Evolutionary conservation across 2,113 vertebrate genomes (phyloP).

Genomic region (Tautogolabrus adspersus): DNA sequence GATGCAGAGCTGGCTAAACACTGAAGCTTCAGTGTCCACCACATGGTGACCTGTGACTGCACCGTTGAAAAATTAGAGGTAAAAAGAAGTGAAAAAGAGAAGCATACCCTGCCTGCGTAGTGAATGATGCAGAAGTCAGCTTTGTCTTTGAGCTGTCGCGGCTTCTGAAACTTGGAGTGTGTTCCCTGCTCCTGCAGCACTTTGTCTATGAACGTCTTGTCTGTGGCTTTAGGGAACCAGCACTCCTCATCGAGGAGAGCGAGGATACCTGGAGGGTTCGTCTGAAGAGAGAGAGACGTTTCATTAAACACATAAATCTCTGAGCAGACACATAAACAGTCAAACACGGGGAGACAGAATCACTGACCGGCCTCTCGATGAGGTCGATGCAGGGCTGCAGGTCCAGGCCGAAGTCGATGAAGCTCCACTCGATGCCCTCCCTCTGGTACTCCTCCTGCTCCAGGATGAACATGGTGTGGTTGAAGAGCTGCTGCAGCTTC

Average conservation of each 20-base stretch:
- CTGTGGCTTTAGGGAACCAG: conserved; percentile 99
- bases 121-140: conserved; percentile 96
- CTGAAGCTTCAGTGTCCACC: no score
- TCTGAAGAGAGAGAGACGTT: conserved; percentile 78
- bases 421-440: conserved; percentile 99
- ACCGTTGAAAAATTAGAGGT: no score
- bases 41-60: no score
- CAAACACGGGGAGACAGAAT: not conserved
- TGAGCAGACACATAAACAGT: not conserved
- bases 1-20: no score
- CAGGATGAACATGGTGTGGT: conserved; percentile 99
- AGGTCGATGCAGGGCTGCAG: conserved; percentile 98
- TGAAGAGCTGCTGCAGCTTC: conserved; percentile 99
- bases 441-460: conserved; percentile 99
- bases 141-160: conserved; percentile 97
- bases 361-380: conserved; percentile 93
- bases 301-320: not conserved
- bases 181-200: conserved; percentile 90
- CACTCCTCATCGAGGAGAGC: conserved; percentile 98
- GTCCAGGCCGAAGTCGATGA: conserved; percentile 98
- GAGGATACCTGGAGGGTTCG: conserved; percentile 95
- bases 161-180: conserved; percentile 95
- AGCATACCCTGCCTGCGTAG: conserved; percentile 93
- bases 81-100: no score
- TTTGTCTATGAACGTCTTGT: conserved; percentile 97